A percentile compares a stretch with the other conserved stretches of the same genome.
These are phyloP conservation scores for Chrysomallon squamiferum DNA, from an alignment of 1,140 invertebrate genomes.

Conservation along the genomic window DNA sequence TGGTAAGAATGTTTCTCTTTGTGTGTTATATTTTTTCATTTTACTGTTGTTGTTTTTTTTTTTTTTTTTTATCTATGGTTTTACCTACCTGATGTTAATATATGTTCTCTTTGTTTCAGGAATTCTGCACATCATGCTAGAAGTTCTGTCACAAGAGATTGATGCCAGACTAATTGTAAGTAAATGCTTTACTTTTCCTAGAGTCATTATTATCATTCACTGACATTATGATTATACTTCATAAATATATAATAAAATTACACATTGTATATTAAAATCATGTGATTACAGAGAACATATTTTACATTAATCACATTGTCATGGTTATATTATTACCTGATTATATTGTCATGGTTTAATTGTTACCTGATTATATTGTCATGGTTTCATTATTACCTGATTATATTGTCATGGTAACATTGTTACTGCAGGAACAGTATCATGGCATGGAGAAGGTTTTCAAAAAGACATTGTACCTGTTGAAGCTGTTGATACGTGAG, in stretches of 20 bases:
- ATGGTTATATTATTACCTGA: too few relatives aligned
- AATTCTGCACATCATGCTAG: conserved; percentile 52
- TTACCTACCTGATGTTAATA: background rate
- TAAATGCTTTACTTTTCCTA: background rate
- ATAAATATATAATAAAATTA: too few relatives aligned
- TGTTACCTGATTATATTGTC: too few relatives aligned
- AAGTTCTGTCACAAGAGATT: conserved; percentile 58
- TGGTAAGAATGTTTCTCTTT: conserved; percentile 36
- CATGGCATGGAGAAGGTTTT: conserved; percentile 57
- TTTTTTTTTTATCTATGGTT: too few relatives aligned
- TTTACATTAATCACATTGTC: too few relatives aligned
- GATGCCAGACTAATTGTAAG: conserved; percentile 52
- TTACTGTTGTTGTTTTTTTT: background rate
- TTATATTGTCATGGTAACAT: too few relatives aligned
- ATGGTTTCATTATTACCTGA: too few relatives aligned
- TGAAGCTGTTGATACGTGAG: conserved; percentile 54
- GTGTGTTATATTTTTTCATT: background rate
- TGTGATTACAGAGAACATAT: too few relatives aligned
- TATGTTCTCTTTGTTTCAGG: conserved; percentile 35
- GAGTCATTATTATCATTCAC: too few relatives aligned
- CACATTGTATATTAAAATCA: too few relatives aligned
- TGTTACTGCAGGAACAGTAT: conserved; percentile 62
- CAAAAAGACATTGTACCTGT: conserved; percentile 54
- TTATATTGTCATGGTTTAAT: too few relatives aligned
- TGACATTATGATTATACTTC: too few relatives aligned